These are phyloP conservation scores for Lycia hirtaria DNA, from an alignment of 2,888 invertebrate genomes.

Conservation along the genomic window DNA sequence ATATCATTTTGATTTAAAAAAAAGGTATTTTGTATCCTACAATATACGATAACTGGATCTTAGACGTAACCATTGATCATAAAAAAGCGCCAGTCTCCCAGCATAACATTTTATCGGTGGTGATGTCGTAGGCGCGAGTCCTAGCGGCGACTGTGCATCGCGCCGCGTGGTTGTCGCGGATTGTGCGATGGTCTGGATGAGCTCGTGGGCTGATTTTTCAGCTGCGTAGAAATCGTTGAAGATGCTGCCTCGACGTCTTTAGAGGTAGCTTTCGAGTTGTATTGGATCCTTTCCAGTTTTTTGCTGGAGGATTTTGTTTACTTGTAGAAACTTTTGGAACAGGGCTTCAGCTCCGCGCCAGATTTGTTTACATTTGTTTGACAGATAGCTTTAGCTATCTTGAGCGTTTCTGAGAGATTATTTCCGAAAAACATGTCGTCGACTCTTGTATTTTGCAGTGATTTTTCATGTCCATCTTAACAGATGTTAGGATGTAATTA, in stretches of 20 bases:
- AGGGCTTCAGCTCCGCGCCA: conserved; percentile 3
- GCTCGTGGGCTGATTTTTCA: too few relatives aligned
- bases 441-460: background rate
- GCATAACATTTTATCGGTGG: too few relatives aligned
- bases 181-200: too few relatives aligned
- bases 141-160: too few relatives aligned
- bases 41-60: conserved; percentile 2
- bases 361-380: conserved; percentile 3
- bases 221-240: too few relatives aligned
- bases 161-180: too few relatives aligned
- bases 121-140: too few relatives aligned
- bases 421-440: background rate
- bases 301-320: too few relatives aligned
- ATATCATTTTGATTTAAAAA: background rate
- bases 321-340: background rate
- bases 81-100: too few relatives aligned
- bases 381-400: background rate
- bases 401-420: background rate
- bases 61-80: too few relatives aligned
- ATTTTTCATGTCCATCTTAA: background rate
- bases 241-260: too few relatives aligned
- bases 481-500: background rate
- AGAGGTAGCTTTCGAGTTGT: conserved; percentile 6
- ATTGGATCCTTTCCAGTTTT: too few relatives aligned
- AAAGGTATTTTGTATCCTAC: conserved; percentile 10